Base-by-base conservation (phyloP, 2,113 vertebrate genomes). In the Hydrochoerus hydrochaeris region DNA sequence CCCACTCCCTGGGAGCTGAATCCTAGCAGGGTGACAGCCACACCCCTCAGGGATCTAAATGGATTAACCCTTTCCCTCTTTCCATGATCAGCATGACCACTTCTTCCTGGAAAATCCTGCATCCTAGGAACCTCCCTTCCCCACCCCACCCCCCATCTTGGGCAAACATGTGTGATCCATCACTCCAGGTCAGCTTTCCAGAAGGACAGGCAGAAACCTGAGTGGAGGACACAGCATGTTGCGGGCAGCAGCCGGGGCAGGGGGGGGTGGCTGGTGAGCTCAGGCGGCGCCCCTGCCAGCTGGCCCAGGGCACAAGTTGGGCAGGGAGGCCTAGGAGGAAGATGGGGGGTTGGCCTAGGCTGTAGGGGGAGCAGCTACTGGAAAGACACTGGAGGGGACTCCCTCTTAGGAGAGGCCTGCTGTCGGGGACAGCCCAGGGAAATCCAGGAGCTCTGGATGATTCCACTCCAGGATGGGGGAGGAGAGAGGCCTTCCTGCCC, bases 71-170 rank as follows among this genome's bases (percentile, higher is more conserved):
- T 75, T 82, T 69, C 12, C 52, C 67, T 17, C 38, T 44, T 60
- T 28, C 28, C 0, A 2, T 26, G 52, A 58, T 49, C n/a, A 12
- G 14, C 3, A 5, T 10, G 78, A 63, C 19, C 58, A 3, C 0
- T 35, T 63, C 4, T 0, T 49, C 49, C 22, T 52, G 6, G 35
- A 63, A 71, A 83, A 46, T 38, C n/a, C 41, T 30, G 1, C 0
- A 30, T 46, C 65, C 57, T 24, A 26, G 81, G 57, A 85, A 46
- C 46, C 46, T 46, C 46, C 46, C n/a, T n/a, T n/a, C n/a, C n/a
- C n/a, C n/a, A n/a, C n/a, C 46, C 46, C 46, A 46, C 28, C 30
- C 32, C 0, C 7, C 5, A 17, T 54, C 32, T 57, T 58, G 38
- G 60, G 63, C 17, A 71, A 30, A 85, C 11, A 52, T 0, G 3